These are phyloP conservation scores for Epizoanthus stellaris DNA, from an alignment of 92 coral and sea anemone species.

Conservation along the genomic window DNA sequence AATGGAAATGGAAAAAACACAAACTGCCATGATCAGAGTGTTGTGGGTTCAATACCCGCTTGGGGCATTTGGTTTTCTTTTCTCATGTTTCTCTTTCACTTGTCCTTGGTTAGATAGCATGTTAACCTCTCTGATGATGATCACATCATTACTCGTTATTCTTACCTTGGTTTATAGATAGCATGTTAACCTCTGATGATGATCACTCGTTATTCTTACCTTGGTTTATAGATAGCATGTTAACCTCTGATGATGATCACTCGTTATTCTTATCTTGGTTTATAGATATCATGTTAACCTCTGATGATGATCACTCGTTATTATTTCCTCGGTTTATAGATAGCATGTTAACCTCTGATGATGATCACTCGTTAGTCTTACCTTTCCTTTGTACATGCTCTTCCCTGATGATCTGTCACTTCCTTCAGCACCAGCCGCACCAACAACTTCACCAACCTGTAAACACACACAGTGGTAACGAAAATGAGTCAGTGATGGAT, in stretches of 20 bases:
- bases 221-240: background rate
- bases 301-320: background rate
- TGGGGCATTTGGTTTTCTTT: too few relatives aligned
- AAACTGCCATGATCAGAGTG: too few relatives aligned
- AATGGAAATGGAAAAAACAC: too few relatives aligned
- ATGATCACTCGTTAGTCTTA: conserved; percentile 5
- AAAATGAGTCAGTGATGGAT: background rate
- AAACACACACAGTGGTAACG: background rate
- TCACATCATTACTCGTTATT: background rate
- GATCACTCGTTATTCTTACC: background rate
- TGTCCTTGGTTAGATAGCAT: too few relatives aligned
- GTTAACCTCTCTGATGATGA: too few relatives aligned
- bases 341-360: background rate
- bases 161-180: background rate
- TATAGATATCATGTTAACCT: background rate
- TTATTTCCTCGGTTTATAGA: background rate
- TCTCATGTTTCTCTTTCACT: too few relatives aligned
- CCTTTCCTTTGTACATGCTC: conserved; percentile 93
- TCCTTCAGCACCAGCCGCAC: conserved; percentile 89
- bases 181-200: background rate
- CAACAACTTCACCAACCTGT: conserved; percentile 97
- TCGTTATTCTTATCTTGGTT: background rate
- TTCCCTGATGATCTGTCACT: conserved; percentile 75
- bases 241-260: background rate
- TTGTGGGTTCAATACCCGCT: too few relatives aligned